Conservation (phyloP, 2,113 vertebrate species). For the Isurus oxyrinchus region DNA sequence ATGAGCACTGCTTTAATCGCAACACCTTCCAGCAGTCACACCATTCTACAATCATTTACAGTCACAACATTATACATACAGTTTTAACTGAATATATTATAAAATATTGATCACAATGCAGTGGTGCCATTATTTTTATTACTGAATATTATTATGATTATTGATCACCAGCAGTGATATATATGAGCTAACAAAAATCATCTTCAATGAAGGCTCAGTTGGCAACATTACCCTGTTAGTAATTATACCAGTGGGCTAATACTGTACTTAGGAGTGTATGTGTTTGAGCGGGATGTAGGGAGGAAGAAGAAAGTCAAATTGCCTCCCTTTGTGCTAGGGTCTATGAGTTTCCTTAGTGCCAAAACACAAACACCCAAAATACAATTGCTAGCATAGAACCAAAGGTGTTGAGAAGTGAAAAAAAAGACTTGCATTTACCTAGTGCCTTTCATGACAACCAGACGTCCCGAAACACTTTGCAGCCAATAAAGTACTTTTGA, state of each 20-base stretch:
- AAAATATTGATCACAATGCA: not conserved
- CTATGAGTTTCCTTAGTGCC: not conserved
- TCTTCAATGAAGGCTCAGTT: not conserved
- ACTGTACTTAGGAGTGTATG: not conserved
- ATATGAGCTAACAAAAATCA: not conserved
- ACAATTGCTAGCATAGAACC: not conserved
- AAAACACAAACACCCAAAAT: not conserved
- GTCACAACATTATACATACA: not conserved
- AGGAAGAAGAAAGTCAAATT: not conserved
- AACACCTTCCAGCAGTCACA: not conserved
- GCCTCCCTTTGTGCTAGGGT: not conserved
- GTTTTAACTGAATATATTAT: not conserved
- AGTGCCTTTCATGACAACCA: too few relatives aligned
- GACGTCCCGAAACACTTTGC: too few relatives aligned
- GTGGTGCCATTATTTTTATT: too few relatives aligned
- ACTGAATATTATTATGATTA: too few relatives aligned
- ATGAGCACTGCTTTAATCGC: not conserved
- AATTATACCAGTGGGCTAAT: not conserved
- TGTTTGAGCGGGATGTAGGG: not conserved
- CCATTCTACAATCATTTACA: not conserved
- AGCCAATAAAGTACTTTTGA: too few relatives aligned
- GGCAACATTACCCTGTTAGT: too few relatives aligned
- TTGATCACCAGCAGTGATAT: too few relatives aligned
- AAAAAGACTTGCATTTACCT: too few relatives aligned
- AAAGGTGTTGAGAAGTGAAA: not conserved